Evolutionary conservation across 2,888 invertebrate species (phyloP), one percentile per base, ranked within the genome.

Genomic region (Sinohyriopsis cumingii): DNA sequence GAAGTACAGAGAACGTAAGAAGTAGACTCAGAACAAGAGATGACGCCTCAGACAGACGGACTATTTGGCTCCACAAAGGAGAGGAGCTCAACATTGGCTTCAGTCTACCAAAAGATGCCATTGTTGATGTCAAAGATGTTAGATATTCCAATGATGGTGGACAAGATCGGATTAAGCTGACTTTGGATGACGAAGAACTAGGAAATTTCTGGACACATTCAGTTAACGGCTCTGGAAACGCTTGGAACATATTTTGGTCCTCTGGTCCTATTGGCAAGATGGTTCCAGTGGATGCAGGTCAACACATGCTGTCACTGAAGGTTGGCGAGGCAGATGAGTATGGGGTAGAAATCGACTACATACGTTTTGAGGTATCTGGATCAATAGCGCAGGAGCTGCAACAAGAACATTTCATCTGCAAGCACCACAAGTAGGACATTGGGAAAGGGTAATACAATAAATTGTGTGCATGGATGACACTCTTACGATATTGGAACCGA

Each of bases 101-200:
- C 56, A 66, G 73, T n/a, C 65, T 76, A 0, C 55, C 69, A 18
- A 62, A 64, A 3, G 57, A 66, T 19, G 72, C 73, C 0, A 45
- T 66, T 18, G 69, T 80, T 28, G 72, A 74, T 18, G 62, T 80
- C 3, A 45, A 73, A 1, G 76, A 76, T 61, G 71, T 80, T 5
- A 65, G 69, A 6, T 80, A 77, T 55, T 76, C 79, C 1, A 80
- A 80, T 60, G 79, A 80, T 66, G 79, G 79, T 53, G 71, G 69
- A n/a, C 64, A 54, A 22, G 79, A 80, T 54, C 22, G 28, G 15
- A 66, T 80, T 22, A 56, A 59, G 4, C 18, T 80, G n/a, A 62
- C 59, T 5, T 62, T 80, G 15, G 75, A 80, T 63, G 76, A 61
- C 25, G 59, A 33, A 5, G 45, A 62, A 24, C 59, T 80, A 5